Evolutionary conservation across 2,888 invertebrate genomes (phyloP).

Genomic region (Tinea trinotella): DNA sequence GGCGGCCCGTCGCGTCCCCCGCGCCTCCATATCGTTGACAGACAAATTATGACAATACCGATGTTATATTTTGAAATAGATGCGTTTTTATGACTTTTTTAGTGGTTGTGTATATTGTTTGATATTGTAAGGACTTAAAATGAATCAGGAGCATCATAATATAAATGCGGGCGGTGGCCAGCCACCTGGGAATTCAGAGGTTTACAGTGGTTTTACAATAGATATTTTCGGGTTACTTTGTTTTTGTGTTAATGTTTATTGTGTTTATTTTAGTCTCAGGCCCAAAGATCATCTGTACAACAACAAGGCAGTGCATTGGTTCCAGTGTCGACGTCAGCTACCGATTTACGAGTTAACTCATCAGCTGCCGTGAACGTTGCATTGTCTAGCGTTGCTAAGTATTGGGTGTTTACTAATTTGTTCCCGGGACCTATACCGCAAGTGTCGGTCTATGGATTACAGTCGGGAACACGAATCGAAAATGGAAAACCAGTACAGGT

Average conservation of each 20-base stretch:
- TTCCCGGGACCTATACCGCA: slow-evolving; percentile 84
- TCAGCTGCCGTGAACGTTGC: slow-evolving; percentile 79
- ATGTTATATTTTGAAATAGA: slow-evolving; percentile 59
- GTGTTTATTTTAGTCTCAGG: slow-evolving; percentile 46
- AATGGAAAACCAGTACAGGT: slow-evolving; percentile 76
- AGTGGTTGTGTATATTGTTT: slow-evolving; percentile 28
- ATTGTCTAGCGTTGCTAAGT: slow-evolving; percentile 83
- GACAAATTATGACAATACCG: slow-evolving; percentile 72
- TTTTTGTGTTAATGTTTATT: slow-evolving; percentile 28
- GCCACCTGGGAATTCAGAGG: slow-evolving; percentile 70
- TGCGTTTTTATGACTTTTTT: slow-evolving; percentile 52
- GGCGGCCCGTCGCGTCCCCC: slow-evolving; percentile 79
- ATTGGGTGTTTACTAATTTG: slow-evolving; percentile 87
- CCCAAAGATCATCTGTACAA: slow-evolving; percentile 47
- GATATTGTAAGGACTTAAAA: slow-evolving; percentile 41
- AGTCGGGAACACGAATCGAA: slow-evolving; percentile 73
- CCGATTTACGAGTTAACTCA: slow-evolving; percentile 75
- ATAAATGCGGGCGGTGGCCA: slow-evolving; percentile 75
- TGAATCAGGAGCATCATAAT: slow-evolving; percentile 67
- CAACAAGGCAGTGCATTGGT: slow-evolving; percentile 42
- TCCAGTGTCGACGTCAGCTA: slow-evolving; percentile 71
- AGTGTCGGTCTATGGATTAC: slow-evolving; percentile 79
- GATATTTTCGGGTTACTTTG: slow-evolving; percentile 28
- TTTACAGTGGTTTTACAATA: slow-evolving; percentile 35
- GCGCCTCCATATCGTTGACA: slow-evolving; percentile 76